Evolutionary conservation across 2,113 vertebrate species (phyloP), one percentile per base, ranked within the genome.

Genomic region (Colaptes auratus): DNA sequence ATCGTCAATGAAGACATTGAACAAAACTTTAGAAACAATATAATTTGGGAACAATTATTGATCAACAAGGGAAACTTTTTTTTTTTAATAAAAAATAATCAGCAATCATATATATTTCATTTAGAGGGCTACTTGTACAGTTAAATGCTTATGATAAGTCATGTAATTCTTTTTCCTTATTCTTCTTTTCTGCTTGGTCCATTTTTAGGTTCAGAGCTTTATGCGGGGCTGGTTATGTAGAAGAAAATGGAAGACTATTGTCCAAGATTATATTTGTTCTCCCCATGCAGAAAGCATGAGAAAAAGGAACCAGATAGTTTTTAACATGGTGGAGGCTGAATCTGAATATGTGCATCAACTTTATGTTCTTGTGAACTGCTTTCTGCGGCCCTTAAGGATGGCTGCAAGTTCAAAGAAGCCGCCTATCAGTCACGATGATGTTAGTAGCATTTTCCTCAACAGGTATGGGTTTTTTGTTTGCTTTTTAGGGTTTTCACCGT

Each of bases 271-370:
- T 94, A 99, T 99, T 95, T 99, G 99, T 87, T 99, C 99, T 63
- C 99, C 99, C n/a, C 99, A 99, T 21, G 99, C 99, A 19, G 99
- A 99, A 96, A 99, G 99, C 94, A 99, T 99, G 99, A 98, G 99
- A 92, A 99, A 99, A 96, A 98, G 99, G 92, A 99, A 99, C 96
- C 99, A 99, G 97, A 99, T 99, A 14, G 99, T 99, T 97, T 99
- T 99, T 97, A 99, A 99, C 96, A 99, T 99, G 99, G 99, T 99
- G 73, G 99, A 99, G 93, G 99, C 99, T 4, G 99, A 99, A 97
- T 98, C 99, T 1, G 99, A 99, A 96, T 99, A 99, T 1, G 99
- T 99, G 46, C 99, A 99, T 96, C 99, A 99, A 96, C 99, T 99
- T 83, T 99, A 98, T 73, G 97, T 99, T 84, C 98, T 99, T 82